phyloP scores from a whole-genome alignment of 2,888 invertebrate genomes.

The Pseudanteris insignis region DNA sequence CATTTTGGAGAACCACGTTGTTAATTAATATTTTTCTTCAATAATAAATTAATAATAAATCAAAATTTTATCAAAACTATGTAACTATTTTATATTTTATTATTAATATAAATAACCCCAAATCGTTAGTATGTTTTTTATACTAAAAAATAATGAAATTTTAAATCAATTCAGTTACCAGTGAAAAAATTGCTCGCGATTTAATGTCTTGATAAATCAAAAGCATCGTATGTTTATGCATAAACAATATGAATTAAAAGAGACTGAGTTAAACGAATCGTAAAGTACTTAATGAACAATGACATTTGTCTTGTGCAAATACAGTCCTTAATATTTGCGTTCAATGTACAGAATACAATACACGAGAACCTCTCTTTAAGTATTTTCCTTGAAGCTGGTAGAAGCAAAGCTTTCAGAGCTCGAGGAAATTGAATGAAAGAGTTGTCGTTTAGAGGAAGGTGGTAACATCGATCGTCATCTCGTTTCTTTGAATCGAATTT shows the following conservation, averaged over 20 bases:
- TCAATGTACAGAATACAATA: conserved; percentile 16
- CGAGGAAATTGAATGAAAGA: conserved; percentile 43
- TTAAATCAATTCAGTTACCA: too few relatives aligned
- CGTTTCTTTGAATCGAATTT: conserved; percentile 38
- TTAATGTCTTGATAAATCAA: too few relatives aligned
- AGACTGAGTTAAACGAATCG: background rate
- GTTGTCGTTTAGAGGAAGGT: conserved; percentile 34
- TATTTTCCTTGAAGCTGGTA: conserved; percentile 26
- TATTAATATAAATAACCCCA: too few relatives aligned
- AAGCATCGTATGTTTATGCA: background rate
- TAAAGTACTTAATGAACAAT: background rate
- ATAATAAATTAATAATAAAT: too few relatives aligned
- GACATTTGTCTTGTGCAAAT: conserved; percentile 21
- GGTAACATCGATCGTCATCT: conserved; percentile 40
- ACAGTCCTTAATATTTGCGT: conserved; percentile 20
- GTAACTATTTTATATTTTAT: too few relatives aligned
- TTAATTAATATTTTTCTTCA: too few relatives aligned
- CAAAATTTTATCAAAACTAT: too few relatives aligned
- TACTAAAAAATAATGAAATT: too few relatives aligned
- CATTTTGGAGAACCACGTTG: too few relatives aligned
- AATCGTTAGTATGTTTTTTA: too few relatives aligned
- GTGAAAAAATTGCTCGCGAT: too few relatives aligned
- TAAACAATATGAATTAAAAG: conserved; percentile 2
- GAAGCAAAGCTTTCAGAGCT: conserved; percentile 42
- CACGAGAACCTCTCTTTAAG: conserved; percentile 29